Conservation (phyloP, 1,140 invertebrate species). For the Magallana gigas region DNA sequence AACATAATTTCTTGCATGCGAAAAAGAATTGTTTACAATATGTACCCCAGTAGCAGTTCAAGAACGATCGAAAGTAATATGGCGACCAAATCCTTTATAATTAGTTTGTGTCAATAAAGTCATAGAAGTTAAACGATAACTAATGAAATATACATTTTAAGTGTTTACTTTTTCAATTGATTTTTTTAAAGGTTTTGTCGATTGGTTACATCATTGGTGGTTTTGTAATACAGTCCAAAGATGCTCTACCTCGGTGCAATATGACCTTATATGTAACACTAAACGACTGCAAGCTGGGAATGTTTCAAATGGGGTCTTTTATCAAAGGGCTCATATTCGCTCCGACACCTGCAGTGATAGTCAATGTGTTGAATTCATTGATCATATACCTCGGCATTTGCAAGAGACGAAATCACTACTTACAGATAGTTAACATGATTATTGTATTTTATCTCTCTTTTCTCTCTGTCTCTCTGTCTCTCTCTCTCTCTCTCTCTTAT, state of each 20-base stretch:
- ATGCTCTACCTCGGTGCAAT: not conserved
- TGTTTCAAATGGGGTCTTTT: not conserved
- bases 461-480: not conserved
- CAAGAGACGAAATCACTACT: not conserved
- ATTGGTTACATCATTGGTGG: not conserved
- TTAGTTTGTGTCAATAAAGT: not conserved
- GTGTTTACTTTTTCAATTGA: not conserved
- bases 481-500: too few relatives aligned
- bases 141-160: not conserved
- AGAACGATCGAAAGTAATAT: not conserved
- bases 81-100: not conserved
- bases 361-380: not conserved
- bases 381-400: not conserved
- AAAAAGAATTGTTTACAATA: too few relatives aligned
- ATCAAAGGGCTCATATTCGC: not conserved
- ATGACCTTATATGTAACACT: not conserved
- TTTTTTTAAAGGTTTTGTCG: not conserved
- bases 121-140: not conserved
- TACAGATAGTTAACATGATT: not conserved
- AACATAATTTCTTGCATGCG: too few relatives aligned
- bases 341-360: not conserved
- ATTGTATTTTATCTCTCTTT: not conserved
- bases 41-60: too few relatives aligned
- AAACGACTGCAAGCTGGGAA: not conserved
- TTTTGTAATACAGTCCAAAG: not conserved